These are phyloP conservation scores for Drosophila leontia DNA, from an alignment of 1,140 invertebrate genomes.

Conservation along the genomic window DNA sequence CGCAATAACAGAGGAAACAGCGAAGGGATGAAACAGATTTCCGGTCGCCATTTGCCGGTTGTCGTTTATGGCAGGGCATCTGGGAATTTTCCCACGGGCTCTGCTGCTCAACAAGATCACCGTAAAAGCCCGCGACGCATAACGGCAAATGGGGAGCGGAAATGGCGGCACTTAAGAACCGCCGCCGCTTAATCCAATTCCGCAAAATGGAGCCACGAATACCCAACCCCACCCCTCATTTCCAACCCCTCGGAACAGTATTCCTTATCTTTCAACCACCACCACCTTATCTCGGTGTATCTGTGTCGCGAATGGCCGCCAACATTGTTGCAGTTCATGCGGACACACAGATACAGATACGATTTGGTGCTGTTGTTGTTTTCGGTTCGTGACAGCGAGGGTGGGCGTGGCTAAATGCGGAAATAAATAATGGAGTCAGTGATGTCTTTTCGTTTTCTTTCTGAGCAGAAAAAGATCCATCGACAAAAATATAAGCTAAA, in stretches of 20 bases:
- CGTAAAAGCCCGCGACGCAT: slow-evolving; percentile 57
- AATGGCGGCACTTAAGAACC: slow-evolving; percentile 76
- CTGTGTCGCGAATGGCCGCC: slow-evolving; percentile 24
- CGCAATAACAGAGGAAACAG: neutral
- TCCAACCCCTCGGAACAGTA: slow-evolving; percentile 3
- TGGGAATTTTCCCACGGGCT: slow-evolving; percentile 23
- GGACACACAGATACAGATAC: slow-evolving; percentile 64
- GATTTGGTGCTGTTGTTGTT: slow-evolving; percentile 12
- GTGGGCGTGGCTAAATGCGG: slow-evolving; percentile 52
- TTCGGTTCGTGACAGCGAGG: neutral
- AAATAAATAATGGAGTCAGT: slow-evolving; percentile 20
- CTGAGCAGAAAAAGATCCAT: no score
- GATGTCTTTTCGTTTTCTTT: no score
- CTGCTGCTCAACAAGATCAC: slow-evolving; percentile 59
- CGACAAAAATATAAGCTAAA: no score
- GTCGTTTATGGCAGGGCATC: slow-evolving; percentile 56
- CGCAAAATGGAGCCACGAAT: slow-evolving; percentile 66
- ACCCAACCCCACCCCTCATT: slow-evolving; percentile 16
- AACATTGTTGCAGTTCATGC: slow-evolving; percentile 59
- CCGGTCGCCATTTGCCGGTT: slow-evolving; percentile 66
- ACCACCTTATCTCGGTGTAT: slow-evolving; percentile 15
- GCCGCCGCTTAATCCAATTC: slow-evolving; percentile 65
- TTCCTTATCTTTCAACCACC: slow-evolving; percentile 37
- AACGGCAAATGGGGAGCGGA: slow-evolving; percentile 43
- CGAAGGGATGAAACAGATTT: slow-evolving; percentile 39